Evolutionary conservation across 92 coral and sea anemone genomes (phyloP).

Genomic region (Phenganax stokvisi): DNA sequence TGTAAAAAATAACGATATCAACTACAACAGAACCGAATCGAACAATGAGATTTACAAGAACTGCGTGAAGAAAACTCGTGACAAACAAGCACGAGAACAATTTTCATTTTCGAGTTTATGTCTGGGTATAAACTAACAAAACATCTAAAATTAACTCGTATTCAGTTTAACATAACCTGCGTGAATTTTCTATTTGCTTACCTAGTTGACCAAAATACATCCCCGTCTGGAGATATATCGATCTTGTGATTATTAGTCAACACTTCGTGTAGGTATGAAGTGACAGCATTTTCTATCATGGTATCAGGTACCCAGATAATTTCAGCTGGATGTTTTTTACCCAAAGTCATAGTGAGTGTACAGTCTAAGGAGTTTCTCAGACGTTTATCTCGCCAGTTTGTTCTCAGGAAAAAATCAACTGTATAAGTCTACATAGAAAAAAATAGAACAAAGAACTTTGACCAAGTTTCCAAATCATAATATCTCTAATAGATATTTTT

Average conservation of each 20-base stretch:
- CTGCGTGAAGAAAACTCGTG: too few species aligned
- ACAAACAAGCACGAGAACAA: too few species aligned
- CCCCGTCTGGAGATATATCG: slow-evolving; percentile 66
- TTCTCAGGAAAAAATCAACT: slow-evolving; percentile 84
- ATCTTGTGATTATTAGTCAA: slow-evolving; percentile 72
- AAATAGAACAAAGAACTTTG: background rate
- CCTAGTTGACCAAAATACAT: slow-evolving; percentile 83
- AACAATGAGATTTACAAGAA: background rate
- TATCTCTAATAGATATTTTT: too few species aligned
- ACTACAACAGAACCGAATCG: background rate
- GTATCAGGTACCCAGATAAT: slow-evolving; percentile 89
- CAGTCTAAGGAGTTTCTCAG: slow-evolving; percentile 56
- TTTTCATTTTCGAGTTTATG: too few species aligned
- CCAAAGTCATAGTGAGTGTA: slow-evolving; percentile 62
- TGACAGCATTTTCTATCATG: slow-evolving; percentile 64
- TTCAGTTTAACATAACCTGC: too few species aligned
- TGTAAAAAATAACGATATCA: background rate
- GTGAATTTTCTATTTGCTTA: background rate
- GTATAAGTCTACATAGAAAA: slow-evolving; percentile 54
- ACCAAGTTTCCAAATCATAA: too few species aligned
- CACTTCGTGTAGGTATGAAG: slow-evolving; percentile 59
- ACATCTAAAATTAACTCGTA: too few species aligned
- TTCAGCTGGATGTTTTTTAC: slow-evolving; percentile 85
- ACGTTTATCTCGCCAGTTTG: slow-evolving; percentile 68
- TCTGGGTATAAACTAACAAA: too few species aligned